Evolutionary conservation across 2,888 invertebrate species (phyloP).

Genomic region (Troides aeacus): DNA sequence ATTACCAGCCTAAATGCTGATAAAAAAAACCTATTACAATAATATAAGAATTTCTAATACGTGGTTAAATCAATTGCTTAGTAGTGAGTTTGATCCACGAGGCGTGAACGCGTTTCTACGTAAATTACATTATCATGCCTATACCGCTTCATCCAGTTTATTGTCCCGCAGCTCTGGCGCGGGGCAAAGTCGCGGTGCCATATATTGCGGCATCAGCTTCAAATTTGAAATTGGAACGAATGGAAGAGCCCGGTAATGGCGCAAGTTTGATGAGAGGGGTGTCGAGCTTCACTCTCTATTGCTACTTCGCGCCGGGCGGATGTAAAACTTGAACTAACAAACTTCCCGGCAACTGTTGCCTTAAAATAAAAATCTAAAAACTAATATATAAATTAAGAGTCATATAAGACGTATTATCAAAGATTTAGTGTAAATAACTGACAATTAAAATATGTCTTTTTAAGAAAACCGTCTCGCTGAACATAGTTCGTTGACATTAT

Average conservation of each 20-base stretch:
- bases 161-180: slow-evolving; percentile 16
- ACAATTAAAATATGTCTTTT: slow-evolving; percentile 28
- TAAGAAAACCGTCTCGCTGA: slow-evolving; percentile 26
- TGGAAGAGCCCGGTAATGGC: slow-evolving; percentile 74
- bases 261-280: slow-evolving; percentile 75
- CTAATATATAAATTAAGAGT: not conserved
- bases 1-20: too few relatives aligned
- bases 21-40: not conserved
- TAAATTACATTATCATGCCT: slow-evolving; percentile 24
- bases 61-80: not conserved
- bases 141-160: slow-evolving; percentile 17
- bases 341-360: slow-evolving; percentile 54
- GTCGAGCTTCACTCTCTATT: slow-evolving; percentile 45
- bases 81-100: slow-evolving; percentile 10
- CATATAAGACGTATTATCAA: not conserved
- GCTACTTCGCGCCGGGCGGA: slow-evolving; percentile 41
- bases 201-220: slow-evolving; percentile 70
- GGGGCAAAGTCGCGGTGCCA: slow-evolving; percentile 59
- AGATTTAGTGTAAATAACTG: not conserved
- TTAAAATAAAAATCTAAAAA: slow-evolving; percentile 45
- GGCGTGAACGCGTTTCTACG: slow-evolving; percentile 21
- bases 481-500: slow-evolving; percentile 24
- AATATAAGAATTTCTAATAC: not conserved
- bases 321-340: slow-evolving; percentile 62
- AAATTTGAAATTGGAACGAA: slow-evolving; percentile 80